phyloP scores from a whole-genome alignment of 2,113 vertebrate species.

The Lucifuga dentata region DNA sequence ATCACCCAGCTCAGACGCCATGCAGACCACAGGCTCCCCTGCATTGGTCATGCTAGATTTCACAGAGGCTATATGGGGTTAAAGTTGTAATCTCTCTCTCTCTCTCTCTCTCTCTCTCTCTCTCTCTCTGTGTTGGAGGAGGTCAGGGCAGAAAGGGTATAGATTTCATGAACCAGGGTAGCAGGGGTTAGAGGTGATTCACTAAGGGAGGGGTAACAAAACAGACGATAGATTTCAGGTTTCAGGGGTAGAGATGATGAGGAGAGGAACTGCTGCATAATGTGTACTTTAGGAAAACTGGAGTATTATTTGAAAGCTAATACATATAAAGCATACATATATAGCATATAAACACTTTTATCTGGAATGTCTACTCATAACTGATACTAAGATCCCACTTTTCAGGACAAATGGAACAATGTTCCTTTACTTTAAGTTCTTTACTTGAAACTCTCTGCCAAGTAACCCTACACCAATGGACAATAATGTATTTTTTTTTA shows the following conservation, averaged over 20 bases:
- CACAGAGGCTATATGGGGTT: constrained; percentile 13
- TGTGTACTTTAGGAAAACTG: background rate
- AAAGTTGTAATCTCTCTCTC: background rate
- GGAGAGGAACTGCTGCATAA: background rate
- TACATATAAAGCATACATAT: too few species aligned
- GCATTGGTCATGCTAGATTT: constrained; percentile 54
- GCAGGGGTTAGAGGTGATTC: constrained; percentile 30
- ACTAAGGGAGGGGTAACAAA: constrained; percentile 26
- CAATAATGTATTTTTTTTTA: too few species aligned
- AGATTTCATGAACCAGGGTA: constrained; percentile 51
- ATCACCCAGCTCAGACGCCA: background rate
- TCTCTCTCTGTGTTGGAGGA: constrained; percentile 9
- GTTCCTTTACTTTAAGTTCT: too few species aligned
- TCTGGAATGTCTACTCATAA: too few species aligned
- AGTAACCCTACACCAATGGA: too few species aligned
- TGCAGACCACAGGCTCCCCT: constrained; percentile 30
- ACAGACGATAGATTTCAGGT: constrained; percentile 18
- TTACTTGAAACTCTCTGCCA: too few species aligned
- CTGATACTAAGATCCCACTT: too few species aligned
- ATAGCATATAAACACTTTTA: too few species aligned
- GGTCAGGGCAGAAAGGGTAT: constrained; percentile 32
- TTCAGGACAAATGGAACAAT: too few species aligned
- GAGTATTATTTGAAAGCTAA: background rate
- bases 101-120: constrained; percentile 6
- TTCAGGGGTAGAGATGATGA: background rate